Base-by-base conservation (phyloP, 2,888 invertebrate species). In the Anorthoa munda region DNA sequence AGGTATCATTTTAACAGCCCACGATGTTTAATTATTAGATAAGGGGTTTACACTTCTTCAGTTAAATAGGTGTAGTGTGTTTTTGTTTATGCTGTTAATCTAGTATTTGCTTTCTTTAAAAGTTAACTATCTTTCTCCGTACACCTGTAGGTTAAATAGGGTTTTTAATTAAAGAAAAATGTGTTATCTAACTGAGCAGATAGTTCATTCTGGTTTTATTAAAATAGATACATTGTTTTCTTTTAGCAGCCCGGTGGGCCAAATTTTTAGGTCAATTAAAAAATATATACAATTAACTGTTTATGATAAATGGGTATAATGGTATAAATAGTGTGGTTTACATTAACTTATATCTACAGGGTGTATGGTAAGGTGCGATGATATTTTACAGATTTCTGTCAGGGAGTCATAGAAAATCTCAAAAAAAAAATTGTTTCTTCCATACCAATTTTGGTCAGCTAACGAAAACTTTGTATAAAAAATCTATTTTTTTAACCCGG, bases 1-100 rank as follows among this genome's bases (percentile, higher is more conserved):
- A 23, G 15, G 23, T 72, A 9, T 21, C 9, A 18, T 21, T 5
- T 23, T 7, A 46, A 21, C 12, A 39, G 12, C 39, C 5, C n/a
- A 59, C 23, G 21, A 53, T 21, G 39, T 59, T 39, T 68, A 48
- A 13, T 4, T 53, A 69, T 21, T 7, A 31, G 48, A 65, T 58
- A 63, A 39, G n/a, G 1, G 21, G 31, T 51, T 51, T 17, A 79
- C 21, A 64, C 17, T 48, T 50, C 1, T 17, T 21, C 1, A 51
- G 21, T 23, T 11, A 65, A 31, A 21, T 23, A 50, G 2, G 5
- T 45, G 13, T 4, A 21, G 4, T 3, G 15, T 46, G 18, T 26
- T 5, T 55, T 60, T 69, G 39, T 55, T 45, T 45, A 18, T n/a
- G 11, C n/a, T 12, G n/a, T 59, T 31, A 13, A 75, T 58, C 13